A percentile compares a stretch with the other conserved stretches of the same genome.
phyloP scores from a whole-genome alignment of 1,140 invertebrate genomes.

The Bombus soroeensis region DNA sequence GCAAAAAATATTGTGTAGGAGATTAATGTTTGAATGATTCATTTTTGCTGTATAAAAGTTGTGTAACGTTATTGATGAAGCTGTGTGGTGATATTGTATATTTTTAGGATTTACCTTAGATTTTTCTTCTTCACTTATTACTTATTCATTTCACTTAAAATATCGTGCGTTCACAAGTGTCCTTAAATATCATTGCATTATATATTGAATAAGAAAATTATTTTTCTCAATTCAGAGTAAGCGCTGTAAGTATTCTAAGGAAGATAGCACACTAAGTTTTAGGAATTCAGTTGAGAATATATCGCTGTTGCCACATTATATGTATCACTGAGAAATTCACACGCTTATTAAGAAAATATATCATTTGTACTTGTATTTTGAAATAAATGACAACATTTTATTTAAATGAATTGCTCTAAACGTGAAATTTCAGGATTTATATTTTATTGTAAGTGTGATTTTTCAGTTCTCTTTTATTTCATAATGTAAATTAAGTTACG shows the following conservation, averaged over 20 bases:
- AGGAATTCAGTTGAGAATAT: constrained; percentile 2
- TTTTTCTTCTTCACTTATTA: neutral
- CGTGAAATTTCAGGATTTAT: neutral
- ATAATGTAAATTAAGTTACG: constrained; percentile 35
- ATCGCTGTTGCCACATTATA: constrained; percentile 1
- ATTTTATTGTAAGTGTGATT: neutral
- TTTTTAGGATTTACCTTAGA: neutral
- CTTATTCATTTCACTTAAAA: neutral
- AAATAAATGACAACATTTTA: constrained; percentile 36
- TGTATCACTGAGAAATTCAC: constrained; percentile 25
- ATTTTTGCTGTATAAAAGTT: neutral
- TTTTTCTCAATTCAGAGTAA: neutral
- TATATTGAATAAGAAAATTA: constrained; percentile 13
- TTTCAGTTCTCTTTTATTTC: constrained; percentile 10
- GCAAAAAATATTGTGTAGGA: neutral
- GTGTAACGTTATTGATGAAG: too few relatives aligned
- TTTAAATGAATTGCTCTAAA: neutral
- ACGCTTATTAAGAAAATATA: constrained; percentile 2
- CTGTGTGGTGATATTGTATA: neutral
- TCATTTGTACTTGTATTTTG: constrained; percentile 30
- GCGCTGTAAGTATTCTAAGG: neutral
- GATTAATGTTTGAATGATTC: neutral
- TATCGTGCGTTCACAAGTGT: neutral
- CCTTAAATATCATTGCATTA: neutral
- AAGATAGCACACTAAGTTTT: neutral